Evolutionary conservation across 2,888 invertebrate genomes (phyloP).

Genomic region (Lamproptera curius): DNA sequence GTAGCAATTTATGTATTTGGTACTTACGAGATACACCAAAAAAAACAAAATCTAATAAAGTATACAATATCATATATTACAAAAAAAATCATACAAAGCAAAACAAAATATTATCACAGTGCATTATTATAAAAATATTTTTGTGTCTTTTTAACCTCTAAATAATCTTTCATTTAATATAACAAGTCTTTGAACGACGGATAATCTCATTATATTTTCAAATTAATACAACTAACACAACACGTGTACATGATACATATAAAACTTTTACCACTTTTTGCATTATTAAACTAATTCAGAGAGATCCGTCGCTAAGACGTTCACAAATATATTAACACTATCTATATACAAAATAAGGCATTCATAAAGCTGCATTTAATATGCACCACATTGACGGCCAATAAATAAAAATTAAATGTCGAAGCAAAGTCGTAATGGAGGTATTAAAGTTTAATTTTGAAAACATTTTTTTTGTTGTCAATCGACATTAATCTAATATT

Average conservation of each 20-base stretch:
- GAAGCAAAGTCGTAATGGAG: too few relatives aligned
- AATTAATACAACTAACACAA: too few relatives aligned
- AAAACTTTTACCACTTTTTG: not conserved
- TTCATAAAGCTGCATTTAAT: not conserved
- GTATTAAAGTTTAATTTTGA: too few relatives aligned
- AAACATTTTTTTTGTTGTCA: too few relatives aligned
- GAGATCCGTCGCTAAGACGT: not conserved
- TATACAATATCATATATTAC: slow-evolving; percentile 18
- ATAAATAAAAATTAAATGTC: too few relatives aligned
- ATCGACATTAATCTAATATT: too few relatives aligned
- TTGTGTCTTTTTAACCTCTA: slow-evolving; percentile 21
- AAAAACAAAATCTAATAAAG: not conserved
- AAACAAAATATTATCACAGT: slow-evolving; percentile 29
- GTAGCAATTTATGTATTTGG: slow-evolving; percentile 6
- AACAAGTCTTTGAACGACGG: not conserved
- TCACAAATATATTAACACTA: not conserved
- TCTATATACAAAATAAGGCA: not conserved
- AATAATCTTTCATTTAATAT: not conserved
- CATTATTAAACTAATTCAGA: not conserved
- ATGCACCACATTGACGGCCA: too few relatives aligned
- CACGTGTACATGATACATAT: not conserved
- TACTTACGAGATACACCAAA: slow-evolving; percentile 6
- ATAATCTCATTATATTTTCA: not conserved
- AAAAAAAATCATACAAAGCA: slow-evolving; percentile 8
- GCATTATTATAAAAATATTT: slow-evolving; percentile 26